Conservation (phyloP, 2,797 vertebrate species). For the Channallabes apus region DNA sequence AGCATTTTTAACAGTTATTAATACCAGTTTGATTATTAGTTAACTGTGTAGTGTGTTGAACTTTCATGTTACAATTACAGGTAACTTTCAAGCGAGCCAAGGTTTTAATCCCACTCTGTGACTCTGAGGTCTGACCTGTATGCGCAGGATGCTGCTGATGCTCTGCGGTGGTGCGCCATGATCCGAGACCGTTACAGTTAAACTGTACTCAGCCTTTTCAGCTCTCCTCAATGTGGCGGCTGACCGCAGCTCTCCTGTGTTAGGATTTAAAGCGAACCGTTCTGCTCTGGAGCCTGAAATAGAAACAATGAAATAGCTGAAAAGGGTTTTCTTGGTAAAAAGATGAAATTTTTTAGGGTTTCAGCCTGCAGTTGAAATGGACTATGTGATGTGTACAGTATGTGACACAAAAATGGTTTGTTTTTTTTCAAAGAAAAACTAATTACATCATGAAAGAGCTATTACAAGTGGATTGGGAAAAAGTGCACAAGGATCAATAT, state of each 20-base stretch:
- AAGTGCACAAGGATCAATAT: neutral
- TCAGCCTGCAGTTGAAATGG: neutral
- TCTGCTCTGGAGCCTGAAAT: slow-evolving; percentile 83
- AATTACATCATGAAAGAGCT: neutral
- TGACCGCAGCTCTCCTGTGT: slow-evolving; percentile 83
- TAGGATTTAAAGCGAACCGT: slow-evolving; percentile 83
- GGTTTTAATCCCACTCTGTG: neutral
- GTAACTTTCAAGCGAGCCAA: neutral
- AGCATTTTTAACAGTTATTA: neutral
- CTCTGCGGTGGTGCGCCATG: slow-evolving; percentile 78
- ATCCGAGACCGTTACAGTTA: slow-evolving; percentile 84
- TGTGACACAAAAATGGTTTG: too few relatives aligned
- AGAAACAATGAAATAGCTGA: slow-evolving; percentile 16
- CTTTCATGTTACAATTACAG: neutral
- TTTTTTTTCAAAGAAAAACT: neutral
- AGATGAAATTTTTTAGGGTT: neutral
- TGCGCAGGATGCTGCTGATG: slow-evolving; percentile 75
- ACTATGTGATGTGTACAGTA: neutral
- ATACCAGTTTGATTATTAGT: neutral
- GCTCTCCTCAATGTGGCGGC: slow-evolving; percentile 76
- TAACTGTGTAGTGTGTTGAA: neutral
- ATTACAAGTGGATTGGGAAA: neutral
- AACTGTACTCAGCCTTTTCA: slow-evolving; percentile 82
- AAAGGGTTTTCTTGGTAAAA: neutral
- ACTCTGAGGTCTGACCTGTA: slow-evolving; percentile 77